A percentile compares a stretch with the other conserved stretches of the same genome.
These are phyloP conservation scores for Ardeotis arabs DNA, from an alignment of 2,113 vertebrate species.

Conservation along the genomic window DNA sequence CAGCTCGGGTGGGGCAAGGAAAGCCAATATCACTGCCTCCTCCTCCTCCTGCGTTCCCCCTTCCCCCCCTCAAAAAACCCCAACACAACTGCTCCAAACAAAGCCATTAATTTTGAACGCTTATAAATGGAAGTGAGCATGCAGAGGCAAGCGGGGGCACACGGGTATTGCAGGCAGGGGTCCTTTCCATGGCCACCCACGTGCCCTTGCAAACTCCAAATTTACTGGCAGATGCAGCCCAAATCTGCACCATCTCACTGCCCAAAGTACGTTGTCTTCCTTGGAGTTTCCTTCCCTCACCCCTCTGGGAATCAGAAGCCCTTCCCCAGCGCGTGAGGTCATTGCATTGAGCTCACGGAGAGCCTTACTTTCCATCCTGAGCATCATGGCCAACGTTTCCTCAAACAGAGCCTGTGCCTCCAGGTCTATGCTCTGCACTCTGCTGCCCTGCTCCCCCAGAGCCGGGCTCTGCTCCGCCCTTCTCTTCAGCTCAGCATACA, in stretches of 20 bases:
- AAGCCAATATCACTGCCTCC: neutral
- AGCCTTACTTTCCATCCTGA: constrained; percentile 81
- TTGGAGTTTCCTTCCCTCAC: neutral
- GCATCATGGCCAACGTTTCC: constrained; percentile 78
- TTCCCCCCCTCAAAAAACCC: neutral
- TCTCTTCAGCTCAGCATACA: constrained; percentile 73
- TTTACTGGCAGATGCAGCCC: neutral
- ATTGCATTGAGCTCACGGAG: accelerated
- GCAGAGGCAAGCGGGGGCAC: accelerated
- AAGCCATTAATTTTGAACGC: neutral
- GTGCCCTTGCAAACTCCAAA: accelerated
- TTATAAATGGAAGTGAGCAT: neutral
- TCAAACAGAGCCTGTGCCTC: constrained; percentile 78
- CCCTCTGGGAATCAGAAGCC: neutral
- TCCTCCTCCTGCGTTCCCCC: neutral
- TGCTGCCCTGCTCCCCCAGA: constrained; percentile 59
- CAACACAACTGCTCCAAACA: neutral
- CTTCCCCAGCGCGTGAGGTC: accelerated
- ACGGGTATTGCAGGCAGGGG: neutral
- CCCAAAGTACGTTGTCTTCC: accelerated
- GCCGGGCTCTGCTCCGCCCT: neutral
- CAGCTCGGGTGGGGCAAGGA: neutral
- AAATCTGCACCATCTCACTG: neutral
- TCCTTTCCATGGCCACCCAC: neutral
- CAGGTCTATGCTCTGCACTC: constrained; percentile 72